phyloP scores from a whole-genome alignment of 2,797 vertebrate genomes.

The Helostoma temminkii region DNA sequence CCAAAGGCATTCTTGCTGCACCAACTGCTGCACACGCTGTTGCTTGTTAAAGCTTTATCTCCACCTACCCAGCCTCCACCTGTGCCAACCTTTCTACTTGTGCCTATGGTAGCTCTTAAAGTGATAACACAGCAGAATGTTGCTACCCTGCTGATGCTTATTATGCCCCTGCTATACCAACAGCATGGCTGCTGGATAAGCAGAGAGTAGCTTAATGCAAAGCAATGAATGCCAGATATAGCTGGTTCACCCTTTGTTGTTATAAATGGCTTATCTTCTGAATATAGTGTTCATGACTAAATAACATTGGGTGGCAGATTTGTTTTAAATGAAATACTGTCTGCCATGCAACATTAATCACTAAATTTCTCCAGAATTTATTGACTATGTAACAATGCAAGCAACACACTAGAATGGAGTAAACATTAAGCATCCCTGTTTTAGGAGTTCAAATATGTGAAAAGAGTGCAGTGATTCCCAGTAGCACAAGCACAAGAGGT shows the following conservation, averaged over 20 bases:
- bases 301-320: constrained; percentile 44
- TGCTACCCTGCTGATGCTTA: constrained; percentile 65
- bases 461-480: constrained; percentile 1
- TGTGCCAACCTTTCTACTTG: constrained; percentile 64
- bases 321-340: constrained; percentile 48
- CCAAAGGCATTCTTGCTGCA: constrained; percentile 39
- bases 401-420: constrained; percentile 27
- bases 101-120: constrained; percentile 70
- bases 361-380: constrained; percentile 36
- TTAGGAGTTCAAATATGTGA: constrained; percentile 32
- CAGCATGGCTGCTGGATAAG: constrained; percentile 57
- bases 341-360: constrained; percentile 41
- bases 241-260: constrained; percentile 37
- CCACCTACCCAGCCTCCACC: constrained; percentile 65
- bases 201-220: constrained; percentile 50
- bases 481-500: constrained; percentile 16
- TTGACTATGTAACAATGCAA: constrained; percentile 14
- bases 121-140: constrained; percentile 61
- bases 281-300: constrained; percentile 45
- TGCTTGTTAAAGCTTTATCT: constrained; percentile 71
- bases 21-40: constrained; percentile 41
- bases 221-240: constrained; percentile 43
- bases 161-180: constrained; percentile 59
- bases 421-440: constrained; percentile 13
- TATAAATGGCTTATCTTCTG: constrained; percentile 48